Evolutionary conservation across 2,797 vertebrate species (phyloP), one percentile per base, ranked within the genome.

Genomic region (Hoplostethus atlanticus): DNA sequence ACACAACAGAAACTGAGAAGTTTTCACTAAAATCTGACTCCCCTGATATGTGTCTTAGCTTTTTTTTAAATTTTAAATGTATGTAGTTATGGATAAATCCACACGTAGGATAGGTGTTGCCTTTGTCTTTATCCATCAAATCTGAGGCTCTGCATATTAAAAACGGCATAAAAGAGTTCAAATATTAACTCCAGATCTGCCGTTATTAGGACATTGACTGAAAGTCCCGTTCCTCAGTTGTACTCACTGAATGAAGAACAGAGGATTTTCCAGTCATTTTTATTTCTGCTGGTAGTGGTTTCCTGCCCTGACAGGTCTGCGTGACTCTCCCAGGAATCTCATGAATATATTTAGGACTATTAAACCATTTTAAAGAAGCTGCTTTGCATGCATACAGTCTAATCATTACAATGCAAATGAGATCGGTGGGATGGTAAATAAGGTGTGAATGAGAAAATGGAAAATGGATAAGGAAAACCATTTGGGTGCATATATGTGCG

Each of bases 331-430:
- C 5, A 0, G 79, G 90, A 92, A 91, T 90, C 84, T 89, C 90
- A 91, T 92, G 91, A 91, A 93, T 93, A 92, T 84, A 91, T 90
- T 89, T 84, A 67, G 71, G 60, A 71, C 83, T 86, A 88, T 90
- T 91, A 90, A 89, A 84, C 50, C 79, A 63, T 79, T 90, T 90
- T 86, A 77, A 81, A 85, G 88, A 72, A 80, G 77, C 85, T 89
- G 76, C 79, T 91, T 86, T 86, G 83, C 84, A 89, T 88, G 84
- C 89, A 87, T 85, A 76, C 81, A 74, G 73, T 82, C 71, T 87
- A 86, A 90, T 91, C 86, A 91, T 92, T 88, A 89, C 79, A 79
- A 92, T 90, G 88, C 83, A 90, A 93, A 92, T 91, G 73, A 88
- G 87, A 87, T 71, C 55, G 64, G 66, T 71, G 78, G 84, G 71